Base-by-base conservation (phyloP, 2,113 vertebrate species). In the Lepidothrix coronata region DNA sequence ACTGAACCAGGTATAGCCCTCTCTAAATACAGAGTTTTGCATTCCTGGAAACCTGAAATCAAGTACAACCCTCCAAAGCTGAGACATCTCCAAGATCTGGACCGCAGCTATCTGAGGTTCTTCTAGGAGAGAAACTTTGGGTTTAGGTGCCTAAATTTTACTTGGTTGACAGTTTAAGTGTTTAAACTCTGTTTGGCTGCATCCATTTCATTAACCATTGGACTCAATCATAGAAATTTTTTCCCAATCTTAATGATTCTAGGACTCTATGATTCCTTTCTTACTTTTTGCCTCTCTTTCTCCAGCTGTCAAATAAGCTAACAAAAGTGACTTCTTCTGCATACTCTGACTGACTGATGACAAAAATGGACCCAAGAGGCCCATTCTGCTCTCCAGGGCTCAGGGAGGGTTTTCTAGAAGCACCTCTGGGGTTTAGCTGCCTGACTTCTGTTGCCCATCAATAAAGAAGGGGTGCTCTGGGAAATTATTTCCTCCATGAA, bases 191-290 rank as follows among this genome's bases (percentile, higher is more conserved):
- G 30, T 51, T 75, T 75, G 39, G 23, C 37, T 78, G 25, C 37
- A 65, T 43, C 21, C 21, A 37, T 57, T 70, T 43, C 14, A 8
- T 70, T 63, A 76, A 49, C 18, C 27, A 70, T 2, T 70, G 30
- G 21, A 70, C 30, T 43, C 22, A 55, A 43, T 22, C 0, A 0
- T 4, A 9, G 9, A 27, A 17, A 0, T 2, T 63, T 70, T 76
- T 49, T 3, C 14, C 31, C 55, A 90, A 9, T 4, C 27, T 43
- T 37, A 43, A 33, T 17, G 25, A 83, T 16, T 83, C 20, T 25
- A 82, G 39, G n/a, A 75, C 39, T 66, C 59, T 3, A 57, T 7
- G 37, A 81, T 61, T 71, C 4, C 27, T 58, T 83, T 43, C 2
- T 8, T 46, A 15, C 9, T 67, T 66, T 58, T 44, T 55, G 7